Base-by-base conservation (phyloP, 2,113 vertebrate genomes). In the Mormoops blainvillei region DNA sequence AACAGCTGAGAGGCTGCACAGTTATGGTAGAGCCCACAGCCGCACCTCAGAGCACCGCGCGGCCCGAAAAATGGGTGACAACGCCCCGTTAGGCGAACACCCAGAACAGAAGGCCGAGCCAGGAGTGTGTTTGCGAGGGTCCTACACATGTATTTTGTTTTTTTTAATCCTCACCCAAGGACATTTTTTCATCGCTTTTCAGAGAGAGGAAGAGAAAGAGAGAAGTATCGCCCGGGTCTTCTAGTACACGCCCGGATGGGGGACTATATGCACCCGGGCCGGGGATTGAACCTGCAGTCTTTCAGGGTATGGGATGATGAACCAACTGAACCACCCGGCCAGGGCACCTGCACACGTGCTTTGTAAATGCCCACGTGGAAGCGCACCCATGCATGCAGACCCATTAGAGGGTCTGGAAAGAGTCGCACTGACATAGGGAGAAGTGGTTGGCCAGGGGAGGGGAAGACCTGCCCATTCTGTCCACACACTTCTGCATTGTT, bases 301-400 rank as follows among this genome's bases (percentile, higher is more conserved):
- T 63, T 31, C 28, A 15, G 61, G 13, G 61, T 63, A 28, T 6
- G 61, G 61, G 61, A 31, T 12, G 5, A 31, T 4, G 61, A 63
- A 31, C 28, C 61, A 26, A 31, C 61, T 13, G 28, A 63, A 28
- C 26, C 61, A 63, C n/a, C n/a, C n/a, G n/a, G n/a, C n/a, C n/a
- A n/a, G n/a, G n/a, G n/a, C n/a, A n/a, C 54, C 63, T 43, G 36
- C 31, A 13, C 0, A 12, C 0, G 0, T 14, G 5, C 4, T 48
- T 80, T 63, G 31, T 19, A 71, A 63, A 54, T 5, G 58, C 70
- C 86, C 38, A 0, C 3, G 1, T 28, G 58, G 7, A 82, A 0
- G 5, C 7, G 10, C 6, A 12, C 6, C 4, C 33, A 43, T 7
- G 19, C 38, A 7, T 1, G 6, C 41, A 74, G 41, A n/a, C 16